A percentile compares a stretch with the other conserved stretches of the same genome.
phyloP scores from a whole-genome alignment of 2,113 vertebrate genomes.

The Heterotis niloticus region DNA sequence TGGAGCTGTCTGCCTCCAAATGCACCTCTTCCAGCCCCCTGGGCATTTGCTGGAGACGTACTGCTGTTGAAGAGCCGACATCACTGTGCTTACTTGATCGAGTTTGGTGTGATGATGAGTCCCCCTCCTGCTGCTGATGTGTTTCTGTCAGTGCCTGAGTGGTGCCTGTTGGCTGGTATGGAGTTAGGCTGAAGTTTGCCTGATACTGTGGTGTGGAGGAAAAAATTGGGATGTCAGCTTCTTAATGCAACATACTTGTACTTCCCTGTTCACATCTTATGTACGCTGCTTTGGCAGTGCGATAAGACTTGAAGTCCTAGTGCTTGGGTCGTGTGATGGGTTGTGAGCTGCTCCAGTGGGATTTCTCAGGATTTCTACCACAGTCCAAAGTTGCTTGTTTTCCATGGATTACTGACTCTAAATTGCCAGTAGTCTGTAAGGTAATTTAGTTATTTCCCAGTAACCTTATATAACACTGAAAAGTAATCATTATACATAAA shows the following conservation, averaged over 20 bases:
- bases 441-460: no score
- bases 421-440: no score
- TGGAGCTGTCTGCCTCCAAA: not conserved
- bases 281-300: no score
- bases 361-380: no score
- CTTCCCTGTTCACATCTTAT: no score
- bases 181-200: not conserved
- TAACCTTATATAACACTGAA: no score
- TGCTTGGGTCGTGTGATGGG: no score
- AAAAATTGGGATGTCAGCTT: not conserved
- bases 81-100: not conserved
- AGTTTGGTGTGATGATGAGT: not conserved
- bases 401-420: no score
- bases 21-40: not conserved
- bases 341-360: no score
- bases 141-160: not conserved
- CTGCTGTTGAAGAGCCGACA: not conserved
- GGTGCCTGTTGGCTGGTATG: not conserved
- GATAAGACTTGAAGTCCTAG: no score
- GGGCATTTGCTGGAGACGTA: not conserved
- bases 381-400: no score
- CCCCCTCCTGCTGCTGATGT: not conserved
- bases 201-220: not conserved
- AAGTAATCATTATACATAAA: no score
- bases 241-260: not conserved